These are phyloP conservation scores for Lasioglossum leucozonium DNA, from an alignment of 2,888 invertebrate genomes.

Conservation along the genomic window DNA sequence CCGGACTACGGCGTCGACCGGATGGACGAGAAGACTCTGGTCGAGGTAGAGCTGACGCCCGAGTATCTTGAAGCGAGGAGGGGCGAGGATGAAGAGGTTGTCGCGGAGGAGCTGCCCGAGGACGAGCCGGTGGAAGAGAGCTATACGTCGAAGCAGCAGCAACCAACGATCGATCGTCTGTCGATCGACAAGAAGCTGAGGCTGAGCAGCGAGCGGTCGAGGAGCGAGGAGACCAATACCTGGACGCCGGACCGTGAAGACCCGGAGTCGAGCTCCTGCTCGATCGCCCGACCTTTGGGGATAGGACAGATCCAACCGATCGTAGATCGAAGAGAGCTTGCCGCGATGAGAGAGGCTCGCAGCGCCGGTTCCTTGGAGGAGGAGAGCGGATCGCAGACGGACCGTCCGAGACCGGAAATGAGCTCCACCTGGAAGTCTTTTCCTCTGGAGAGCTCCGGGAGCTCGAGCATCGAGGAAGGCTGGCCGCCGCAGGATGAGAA, in stretches of 20 bases:
- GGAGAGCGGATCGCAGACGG: constrained; percentile 75
- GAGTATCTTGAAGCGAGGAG: constrained; percentile 89
- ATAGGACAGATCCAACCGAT: constrained; percentile 87
- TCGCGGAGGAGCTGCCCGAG: constrained; percentile 84
- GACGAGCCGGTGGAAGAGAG: constrained; percentile 78
- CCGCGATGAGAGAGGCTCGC: constrained; percentile 76
- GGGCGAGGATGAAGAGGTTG: constrained; percentile 86
- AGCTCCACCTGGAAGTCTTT: constrained; percentile 94
- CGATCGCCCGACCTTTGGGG: constrained; percentile 91
- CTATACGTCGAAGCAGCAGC: constrained; percentile 39
- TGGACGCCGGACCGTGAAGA: constrained; percentile 88
- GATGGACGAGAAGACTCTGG: constrained; percentile 82
- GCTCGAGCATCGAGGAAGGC: constrained; percentile 94
- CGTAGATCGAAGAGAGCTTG: constrained; percentile 81
- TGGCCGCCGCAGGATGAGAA: constrained; percentile 90
- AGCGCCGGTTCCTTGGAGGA: constrained; percentile 79
- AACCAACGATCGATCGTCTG: constrained; percentile 69
- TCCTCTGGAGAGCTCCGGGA: constrained; percentile 93
- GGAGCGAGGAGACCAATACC: constrained; percentile 92
- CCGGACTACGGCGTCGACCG: constrained; percentile 81
- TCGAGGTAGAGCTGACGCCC: constrained; percentile 87
- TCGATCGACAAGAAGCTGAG: constrained; percentile 85
- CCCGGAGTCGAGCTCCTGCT: constrained; percentile 87
- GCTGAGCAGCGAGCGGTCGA: constrained; percentile 90
- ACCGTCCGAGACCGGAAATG: constrained; percentile 87